Conservation (phyloP, 2,797 vertebrate species). For the Notoglanidium macrostoma region DNA sequence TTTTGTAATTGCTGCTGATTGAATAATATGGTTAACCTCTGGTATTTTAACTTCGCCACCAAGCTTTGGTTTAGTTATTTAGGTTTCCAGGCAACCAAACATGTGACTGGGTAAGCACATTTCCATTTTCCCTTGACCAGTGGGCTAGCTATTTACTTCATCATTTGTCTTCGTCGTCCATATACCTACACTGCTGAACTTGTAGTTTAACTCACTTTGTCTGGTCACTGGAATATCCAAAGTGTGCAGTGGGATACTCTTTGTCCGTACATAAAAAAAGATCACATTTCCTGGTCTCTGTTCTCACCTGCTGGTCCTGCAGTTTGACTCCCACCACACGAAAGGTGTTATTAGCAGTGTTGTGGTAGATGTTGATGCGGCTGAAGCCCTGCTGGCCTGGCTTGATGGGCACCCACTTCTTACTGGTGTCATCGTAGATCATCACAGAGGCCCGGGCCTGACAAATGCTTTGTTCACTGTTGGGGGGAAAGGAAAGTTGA, state of each 20-base stretch:
- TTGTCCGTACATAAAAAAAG: neutral
- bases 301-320: constrained; percentile 95
- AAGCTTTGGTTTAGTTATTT: neutral
- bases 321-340: constrained; percentile 98
- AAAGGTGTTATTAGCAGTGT: constrained; percentile 88
- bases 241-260: neutral
- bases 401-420: constrained; percentile 99
- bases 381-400: constrained; percentile 98
- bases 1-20: neutral
- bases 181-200: neutral
- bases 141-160: neutral
- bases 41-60: neutral
- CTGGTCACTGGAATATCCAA: neutral
- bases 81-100: neutral
- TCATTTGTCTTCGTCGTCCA: neutral
- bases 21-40: neutral
- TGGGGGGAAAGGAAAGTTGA: neutral
- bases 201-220: neutral
- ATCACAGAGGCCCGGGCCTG: constrained; percentile 99
- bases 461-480: constrained; percentile 99
- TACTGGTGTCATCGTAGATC: constrained; percentile 99
- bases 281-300: neutral
- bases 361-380: constrained; percentile 99
- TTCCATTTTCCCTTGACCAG: neutral
- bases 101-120: neutral